phyloP scores from a whole-genome alignment of 2,113 vertebrate genomes.

The Propithecus coquereli region DNA sequence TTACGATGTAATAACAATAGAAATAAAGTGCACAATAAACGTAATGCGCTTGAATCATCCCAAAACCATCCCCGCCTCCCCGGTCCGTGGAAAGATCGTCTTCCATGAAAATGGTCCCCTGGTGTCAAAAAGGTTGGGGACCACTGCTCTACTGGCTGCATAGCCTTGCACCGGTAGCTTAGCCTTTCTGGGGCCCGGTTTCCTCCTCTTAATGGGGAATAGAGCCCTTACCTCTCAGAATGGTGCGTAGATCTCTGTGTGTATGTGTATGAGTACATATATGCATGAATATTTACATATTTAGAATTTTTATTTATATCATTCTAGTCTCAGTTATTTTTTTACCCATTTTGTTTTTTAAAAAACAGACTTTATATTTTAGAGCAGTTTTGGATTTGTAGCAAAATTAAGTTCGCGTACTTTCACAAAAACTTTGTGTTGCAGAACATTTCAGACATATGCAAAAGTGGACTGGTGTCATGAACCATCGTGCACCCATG shows the following conservation, averaged over 20 bases:
- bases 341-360: not conserved
- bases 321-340: not conserved
- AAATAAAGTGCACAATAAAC: too few species aligned
- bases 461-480: not conserved
- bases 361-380: not conserved
- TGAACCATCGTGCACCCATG: rapidly evolving
- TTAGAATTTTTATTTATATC: not conserved
- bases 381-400: not conserved
- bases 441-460: not conserved
- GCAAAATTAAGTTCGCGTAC: not conserved
- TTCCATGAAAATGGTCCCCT: too few species aligned
- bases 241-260: too few species aligned
- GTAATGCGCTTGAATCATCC: too few species aligned
- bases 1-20: too few species aligned
- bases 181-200: not conserved
- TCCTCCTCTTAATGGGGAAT: not conserved
- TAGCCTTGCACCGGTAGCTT: not conserved
- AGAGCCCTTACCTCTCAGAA: not conserved
- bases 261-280: not conserved
- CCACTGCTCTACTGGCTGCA: not conserved
- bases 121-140: too few species aligned
- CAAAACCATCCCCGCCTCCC: too few species aligned
- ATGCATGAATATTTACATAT: rapidly evolving
- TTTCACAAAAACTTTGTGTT: not conserved
- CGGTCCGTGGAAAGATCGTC: too few species aligned